Percentiles rank a stretch among this genome's conserved stretches.
These are phyloP conservation scores for Phylloscopus trochiloides DNA, from an alignment of 2,113 vertebrate genomes.

Conservation along the genomic window DNA sequence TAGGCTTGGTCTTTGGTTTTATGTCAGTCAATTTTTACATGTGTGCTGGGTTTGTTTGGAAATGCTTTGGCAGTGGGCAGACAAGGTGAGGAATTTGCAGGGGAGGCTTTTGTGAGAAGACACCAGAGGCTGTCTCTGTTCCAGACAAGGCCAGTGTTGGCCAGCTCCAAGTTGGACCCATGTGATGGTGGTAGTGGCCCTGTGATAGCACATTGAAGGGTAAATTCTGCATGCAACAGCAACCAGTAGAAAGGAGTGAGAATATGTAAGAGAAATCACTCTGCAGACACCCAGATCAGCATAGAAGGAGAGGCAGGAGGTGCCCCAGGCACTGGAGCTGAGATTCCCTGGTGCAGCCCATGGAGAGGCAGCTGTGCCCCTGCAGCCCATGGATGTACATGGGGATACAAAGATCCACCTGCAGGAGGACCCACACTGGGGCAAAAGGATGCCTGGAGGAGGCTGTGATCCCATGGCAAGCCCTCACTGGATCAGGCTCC, in stretches of 20 bases:
- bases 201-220: not conserved
- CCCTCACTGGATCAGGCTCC: rapidly evolving
- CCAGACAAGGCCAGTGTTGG: not conserved
- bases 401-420: not conserved
- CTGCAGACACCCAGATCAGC: not conserved
- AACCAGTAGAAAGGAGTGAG: not conserved
- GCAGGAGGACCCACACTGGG: not conserved
- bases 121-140: not conserved
- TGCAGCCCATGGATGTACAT: not conserved
- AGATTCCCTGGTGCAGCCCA: not conserved
- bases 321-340: not conserved
- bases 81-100: not conserved
- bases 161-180: not conserved
- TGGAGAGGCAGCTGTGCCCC: not conserved
- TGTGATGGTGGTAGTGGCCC: rapidly evolving
- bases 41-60: not conserved
- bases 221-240: not conserved
- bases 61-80: not conserved
- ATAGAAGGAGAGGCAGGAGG: not conserved
- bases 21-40: not conserved
- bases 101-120: not conserved
- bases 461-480: not conserved
- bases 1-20: not conserved
- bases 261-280: not conserved
- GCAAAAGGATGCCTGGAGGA: not conserved